Evolutionary conservation across 2,113 vertebrate genomes (phyloP).

Genomic region (Lota lota): DNA sequence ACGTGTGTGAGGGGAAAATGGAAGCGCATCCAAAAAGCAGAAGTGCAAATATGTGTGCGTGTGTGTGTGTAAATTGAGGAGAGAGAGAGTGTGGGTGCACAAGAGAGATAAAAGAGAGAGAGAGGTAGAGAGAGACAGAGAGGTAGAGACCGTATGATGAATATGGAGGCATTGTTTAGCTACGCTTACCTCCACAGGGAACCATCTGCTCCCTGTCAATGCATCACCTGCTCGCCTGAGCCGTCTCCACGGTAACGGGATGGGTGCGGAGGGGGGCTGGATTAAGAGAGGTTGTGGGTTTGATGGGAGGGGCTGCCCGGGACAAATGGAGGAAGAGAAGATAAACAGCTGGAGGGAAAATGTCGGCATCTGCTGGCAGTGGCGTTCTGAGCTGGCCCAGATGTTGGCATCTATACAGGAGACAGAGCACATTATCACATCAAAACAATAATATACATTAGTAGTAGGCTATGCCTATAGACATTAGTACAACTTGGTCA

Average conservation of each 20-base stretch:
- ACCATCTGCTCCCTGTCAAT: slow-evolving; percentile 99
- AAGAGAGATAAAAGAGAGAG: slow-evolving; percentile 36
- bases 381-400: too few relatives aligned
- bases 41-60: slow-evolving; percentile 36
- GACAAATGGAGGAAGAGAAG: slow-evolving; percentile 37
- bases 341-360: slow-evolving; percentile 29
- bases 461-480: too few relatives aligned
- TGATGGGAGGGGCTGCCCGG: slow-evolving; percentile 56
- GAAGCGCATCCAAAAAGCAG: slow-evolving; percentile 16
- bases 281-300: slow-evolving; percentile 73
- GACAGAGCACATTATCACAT: too few relatives aligned
- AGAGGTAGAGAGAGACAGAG: slow-evolving; percentile 57
- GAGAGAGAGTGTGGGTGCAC: slow-evolving; percentile 23
- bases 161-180: slow-evolving; percentile 87
- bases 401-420: too few relatives aligned
- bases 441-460: too few relatives aligned
- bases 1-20: background rate
- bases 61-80: slow-evolving; percentile 39
- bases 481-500: too few relatives aligned
- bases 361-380: slow-evolving; percentile 69
- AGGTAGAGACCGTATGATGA: slow-evolving; percentile 83
- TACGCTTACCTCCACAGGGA: slow-evolving; percentile 91
- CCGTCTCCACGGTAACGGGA: slow-evolving; percentile 84
- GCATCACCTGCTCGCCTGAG: slow-evolving; percentile 97
- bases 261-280: slow-evolving; percentile 47